A percentile compares a stretch with the other conserved stretches of the same genome.
Evolutionary conservation across 2,888 invertebrate genomes (phyloP).

Genomic region (Cordylochernes scorpioides): DNA sequence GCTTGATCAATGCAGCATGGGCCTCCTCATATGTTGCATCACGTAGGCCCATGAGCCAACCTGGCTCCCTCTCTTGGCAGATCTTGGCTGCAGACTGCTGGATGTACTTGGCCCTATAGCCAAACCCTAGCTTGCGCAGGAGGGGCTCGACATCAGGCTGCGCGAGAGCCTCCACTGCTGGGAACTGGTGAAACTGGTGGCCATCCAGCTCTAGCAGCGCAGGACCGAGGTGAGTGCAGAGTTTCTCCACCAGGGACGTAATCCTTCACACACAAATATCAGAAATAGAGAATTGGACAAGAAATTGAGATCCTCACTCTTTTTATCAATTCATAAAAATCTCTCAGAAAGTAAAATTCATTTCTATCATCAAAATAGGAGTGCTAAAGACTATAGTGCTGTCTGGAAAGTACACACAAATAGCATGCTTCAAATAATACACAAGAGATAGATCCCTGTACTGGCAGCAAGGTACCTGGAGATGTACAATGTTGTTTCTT

Average conservation of each 20-base stretch:
- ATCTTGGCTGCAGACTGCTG: conserved; percentile 42
- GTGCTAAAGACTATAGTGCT: too few relatives aligned
- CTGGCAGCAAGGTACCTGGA: too few relatives aligned
- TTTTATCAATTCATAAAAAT: too few relatives aligned
- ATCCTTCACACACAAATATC: conserved; percentile 32
- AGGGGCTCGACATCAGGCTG: conserved; percentile 35
- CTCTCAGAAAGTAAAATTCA: too few relatives aligned
- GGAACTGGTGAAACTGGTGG: conserved; percentile 45
- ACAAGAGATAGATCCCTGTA: too few relatives aligned
- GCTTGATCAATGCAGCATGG: conserved; percentile 38
- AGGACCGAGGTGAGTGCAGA: conserved; percentile 52
- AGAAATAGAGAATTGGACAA: too few relatives aligned
- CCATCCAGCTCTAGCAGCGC: conserved; percentile 39
- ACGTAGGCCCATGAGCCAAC: conserved; percentile 44
- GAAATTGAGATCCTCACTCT: too few relatives aligned
- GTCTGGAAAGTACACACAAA: too few relatives aligned
- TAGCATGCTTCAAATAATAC: too few relatives aligned
- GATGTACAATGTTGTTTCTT: too few relatives aligned
- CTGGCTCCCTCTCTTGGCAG: conserved; percentile 30
- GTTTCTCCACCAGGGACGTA: conserved; percentile 61
- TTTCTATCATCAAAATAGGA: too few relatives aligned
- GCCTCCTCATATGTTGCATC: conserved; percentile 41
- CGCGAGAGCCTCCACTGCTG: conserved; percentile 37
- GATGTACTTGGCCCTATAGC: conserved; percentile 57
- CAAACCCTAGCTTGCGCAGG: conserved; percentile 33